Base-by-base conservation (phyloP, 2,113 vertebrate genomes). In the Saimiri boliviensis region DNA sequence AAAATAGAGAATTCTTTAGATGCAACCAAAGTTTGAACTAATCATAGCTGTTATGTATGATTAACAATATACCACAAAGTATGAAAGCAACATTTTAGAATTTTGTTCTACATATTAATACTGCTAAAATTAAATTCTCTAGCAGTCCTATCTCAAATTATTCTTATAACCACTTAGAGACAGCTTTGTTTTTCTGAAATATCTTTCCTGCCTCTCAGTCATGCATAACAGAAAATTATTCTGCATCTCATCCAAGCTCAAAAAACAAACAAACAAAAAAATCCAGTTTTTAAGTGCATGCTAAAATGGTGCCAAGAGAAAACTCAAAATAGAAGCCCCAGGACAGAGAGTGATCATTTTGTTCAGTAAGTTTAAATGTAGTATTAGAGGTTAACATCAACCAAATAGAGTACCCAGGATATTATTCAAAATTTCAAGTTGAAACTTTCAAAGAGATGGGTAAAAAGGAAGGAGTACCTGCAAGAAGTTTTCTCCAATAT, bases 291-390 rank as follows among this genome's bases (percentile, higher is more conserved):
- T 95, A 98, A 96, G 94, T 95, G 71, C 73, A 89, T 84, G 56
- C 66, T 90, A 90, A 96, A 83, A 86, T 63, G 40, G 40, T 96
- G 96, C 91, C 94, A 97, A 97, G 86, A 90, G 58, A 95, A 88
- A 97, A 97, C 81, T 94, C 91, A 94, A 96, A 97, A 96, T 96
- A 97, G 94, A 98, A 96, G 84, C 86, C 84, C 89, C 47, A 92
- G 91, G 91, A 97, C 89, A 94, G 20, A 80, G 73, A 96, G 52
- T 91, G 63, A 91, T 87, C 30, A 84, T 93, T 94, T 93, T 92
- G 80, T 93, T 96, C 76, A 86, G 84, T 87, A 91, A 95, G 66
- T 89, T 97, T 92, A 74, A 95, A 63, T 94, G 84, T 84, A 66
- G 32, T 37, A 89, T 32, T 82, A 93, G 91, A 96, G 71, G 56